Conservation (phyloP, 2,888 invertebrate species). For the Orthonevra nobilis region DNA sequence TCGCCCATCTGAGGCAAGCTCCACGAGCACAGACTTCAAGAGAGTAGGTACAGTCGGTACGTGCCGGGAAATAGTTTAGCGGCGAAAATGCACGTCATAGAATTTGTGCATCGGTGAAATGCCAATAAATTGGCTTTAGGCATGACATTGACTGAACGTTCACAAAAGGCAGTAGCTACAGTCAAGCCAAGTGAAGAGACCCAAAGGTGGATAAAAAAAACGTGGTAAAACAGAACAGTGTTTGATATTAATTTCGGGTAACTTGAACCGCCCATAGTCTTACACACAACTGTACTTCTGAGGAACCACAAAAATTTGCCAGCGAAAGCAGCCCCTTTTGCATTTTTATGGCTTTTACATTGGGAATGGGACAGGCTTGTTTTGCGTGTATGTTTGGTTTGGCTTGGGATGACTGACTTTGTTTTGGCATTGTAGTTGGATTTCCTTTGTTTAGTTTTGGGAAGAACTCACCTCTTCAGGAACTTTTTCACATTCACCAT, state of each 20-base stretch:
- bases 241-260: slow-evolving; percentile 47
- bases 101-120: neutral
- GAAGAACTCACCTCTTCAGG: slow-evolving; percentile 83
- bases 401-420: too few relatives aligned
- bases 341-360: slow-evolving; percentile 51
- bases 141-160: slow-evolving; percentile 31
- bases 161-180: neutral
- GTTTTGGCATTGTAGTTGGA: slow-evolving; percentile 25
- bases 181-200: too few relatives aligned
- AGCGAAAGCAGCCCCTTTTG: neutral
- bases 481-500: slow-evolving; percentile 84
- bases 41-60: neutral
- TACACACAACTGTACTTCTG: slow-evolving; percentile 57
- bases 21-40: neutral
- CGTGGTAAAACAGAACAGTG: neutral
- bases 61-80: slow-evolving; percentile 39
- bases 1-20: slow-evolving; percentile 21
- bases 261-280: slow-evolving; percentile 53
- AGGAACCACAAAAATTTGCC: slow-evolving; percentile 58
- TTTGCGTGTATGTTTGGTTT: too few relatives aligned
- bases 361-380: too few relatives aligned
- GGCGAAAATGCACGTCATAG: slow-evolving; percentile 25
- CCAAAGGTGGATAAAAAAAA: neutral
- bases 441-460: slow-evolving; percentile 22
- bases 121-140: slow-evolving; percentile 20